A percentile compares a stretch with the other conserved stretches of the same genome.
Evolutionary conservation across 2,113 vertebrate genomes (phyloP).

Genomic region (Notarius lentiginosus): DNA sequence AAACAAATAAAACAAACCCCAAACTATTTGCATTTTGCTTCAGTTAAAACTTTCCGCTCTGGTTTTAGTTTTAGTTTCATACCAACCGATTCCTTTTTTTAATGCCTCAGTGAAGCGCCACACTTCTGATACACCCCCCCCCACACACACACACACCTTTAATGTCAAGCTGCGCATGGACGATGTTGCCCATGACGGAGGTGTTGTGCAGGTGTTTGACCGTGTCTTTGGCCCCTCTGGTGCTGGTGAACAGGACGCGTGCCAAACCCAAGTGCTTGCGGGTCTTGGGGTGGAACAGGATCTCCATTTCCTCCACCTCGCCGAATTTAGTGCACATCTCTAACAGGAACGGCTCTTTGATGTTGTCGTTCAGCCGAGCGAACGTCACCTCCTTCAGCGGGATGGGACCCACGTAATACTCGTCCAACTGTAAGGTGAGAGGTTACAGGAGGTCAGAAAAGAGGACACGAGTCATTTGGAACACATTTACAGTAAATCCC

Average conservation of each 20-base stretch:
- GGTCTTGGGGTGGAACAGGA: conserved; percentile 87
- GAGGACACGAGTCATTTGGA: neutral
- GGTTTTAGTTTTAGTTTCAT: conserved; percentile 2
- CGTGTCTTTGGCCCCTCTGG: conserved; percentile 86
- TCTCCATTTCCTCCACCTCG: conserved; percentile 91
- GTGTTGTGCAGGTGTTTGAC: conserved; percentile 91
- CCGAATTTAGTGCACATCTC: conserved; percentile 95
- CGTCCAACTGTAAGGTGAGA: conserved; percentile 77
- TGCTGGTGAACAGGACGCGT: conserved; percentile 86
- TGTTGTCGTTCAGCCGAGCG: conserved; percentile 90
- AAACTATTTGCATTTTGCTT: neutral
- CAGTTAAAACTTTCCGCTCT: neutral
- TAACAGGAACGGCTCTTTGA: conserved; percentile 87
- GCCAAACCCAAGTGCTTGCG: conserved; percentile 90
- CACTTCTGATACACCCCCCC: neutral
- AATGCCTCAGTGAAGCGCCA: neutral
- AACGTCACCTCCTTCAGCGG: conserved; percentile 94
- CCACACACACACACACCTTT: conserved; percentile 73
- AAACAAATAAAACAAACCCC: neutral
- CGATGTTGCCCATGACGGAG: conserved; percentile 91
- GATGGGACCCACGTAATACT: conserved; percentile 89
- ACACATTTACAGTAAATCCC: too few relatives aligned
- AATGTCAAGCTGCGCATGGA: conserved; percentile 89
- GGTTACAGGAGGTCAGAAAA: neutral
- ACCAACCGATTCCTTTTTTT: neutral